Evolutionary conservation across 2,888 invertebrate species (phyloP), one percentile per base, ranked within the genome.

Genomic region (Psococerastis gibbosa): DNA sequence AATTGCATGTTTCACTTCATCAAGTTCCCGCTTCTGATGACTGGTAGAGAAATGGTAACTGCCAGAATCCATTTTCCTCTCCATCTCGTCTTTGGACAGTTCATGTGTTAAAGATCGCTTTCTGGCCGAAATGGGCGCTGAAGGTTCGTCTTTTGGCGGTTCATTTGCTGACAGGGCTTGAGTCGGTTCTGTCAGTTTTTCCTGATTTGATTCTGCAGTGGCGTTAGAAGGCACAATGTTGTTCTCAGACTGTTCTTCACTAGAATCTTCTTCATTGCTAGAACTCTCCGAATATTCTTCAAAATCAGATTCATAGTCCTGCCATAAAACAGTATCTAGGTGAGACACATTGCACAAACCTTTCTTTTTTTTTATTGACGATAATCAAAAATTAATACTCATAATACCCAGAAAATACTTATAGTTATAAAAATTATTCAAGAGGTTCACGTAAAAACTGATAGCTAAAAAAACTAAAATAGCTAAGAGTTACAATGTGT

Each of bases 31-130:
- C 32, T 47, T 45, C 44, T 50, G 47, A 22, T 41, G 42, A 6
- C 45, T 17, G 43, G 38, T 42, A 32, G 49, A 51, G 49, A 72
- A 55, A 33, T 73, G 73, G 52, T 68, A 73, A 52, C 66, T 68
- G 1, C 72, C 73, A 0, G 73, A 73, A 54, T 73, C 73, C 42
- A 72, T 51, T 57, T 70, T 69, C 32, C 62, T 59, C 46, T 72
- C 71, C 41, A 64, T 61, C 44, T 69, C 69, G 13, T 53, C 54
- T 2, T 54, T 54, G 38, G 48, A 46, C n/a, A n/a, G n/a, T n/a
- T n/a, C n/a, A n/a, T n/a, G n/a, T 6, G 27, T 27, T 11, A 27
- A 11, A 27, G 11, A 6, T 35, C 54, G 46, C 1, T 38, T 41
- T 8, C 42, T 41, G 6, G 47, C 32, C 13, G 47, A 32, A 2